Conservation (phyloP, 2,797 vertebrate species). For the Chaetophractus vellerosus region DNA sequence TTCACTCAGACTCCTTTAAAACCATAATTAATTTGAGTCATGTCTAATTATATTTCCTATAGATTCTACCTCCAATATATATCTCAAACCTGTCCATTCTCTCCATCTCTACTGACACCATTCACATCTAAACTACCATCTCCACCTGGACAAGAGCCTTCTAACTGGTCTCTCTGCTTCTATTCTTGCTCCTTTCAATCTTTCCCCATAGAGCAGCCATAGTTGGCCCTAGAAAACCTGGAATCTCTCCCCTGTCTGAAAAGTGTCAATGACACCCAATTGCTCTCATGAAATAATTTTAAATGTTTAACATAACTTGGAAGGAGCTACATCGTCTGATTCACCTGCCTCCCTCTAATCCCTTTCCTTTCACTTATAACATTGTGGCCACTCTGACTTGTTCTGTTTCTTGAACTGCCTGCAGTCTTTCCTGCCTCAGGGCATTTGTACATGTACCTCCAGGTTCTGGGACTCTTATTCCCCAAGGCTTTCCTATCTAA, state of each 20-base stretch:
- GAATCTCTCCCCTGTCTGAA: neutral
- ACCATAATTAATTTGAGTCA: neutral
- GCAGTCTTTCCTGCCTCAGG: neutral
- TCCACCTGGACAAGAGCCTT: neutral
- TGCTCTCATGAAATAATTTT: neutral
- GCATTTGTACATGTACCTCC: neutral
- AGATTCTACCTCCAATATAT: neutral
- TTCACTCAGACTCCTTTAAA: neutral
- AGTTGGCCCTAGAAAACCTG: neutral
- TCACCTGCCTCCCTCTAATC: neutral
- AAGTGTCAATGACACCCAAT: neutral
- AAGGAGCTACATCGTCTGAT: neutral
- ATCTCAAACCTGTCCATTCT: neutral
- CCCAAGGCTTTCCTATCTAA: neutral
- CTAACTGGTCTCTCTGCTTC: neutral
- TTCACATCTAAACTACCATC: neutral
- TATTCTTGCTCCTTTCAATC: neutral
- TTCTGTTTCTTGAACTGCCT: neutral
- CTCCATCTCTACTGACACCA: neutral
- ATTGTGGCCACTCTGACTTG: neutral
- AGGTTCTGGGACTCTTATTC: neutral
- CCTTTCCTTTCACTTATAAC: neutral
- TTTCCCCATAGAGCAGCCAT: neutral
- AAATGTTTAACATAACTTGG: neutral
- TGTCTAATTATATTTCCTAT: neutral